phyloP scores from a whole-genome alignment of 2,888 invertebrate genomes.

The Gasteruption jaculator region DNA sequence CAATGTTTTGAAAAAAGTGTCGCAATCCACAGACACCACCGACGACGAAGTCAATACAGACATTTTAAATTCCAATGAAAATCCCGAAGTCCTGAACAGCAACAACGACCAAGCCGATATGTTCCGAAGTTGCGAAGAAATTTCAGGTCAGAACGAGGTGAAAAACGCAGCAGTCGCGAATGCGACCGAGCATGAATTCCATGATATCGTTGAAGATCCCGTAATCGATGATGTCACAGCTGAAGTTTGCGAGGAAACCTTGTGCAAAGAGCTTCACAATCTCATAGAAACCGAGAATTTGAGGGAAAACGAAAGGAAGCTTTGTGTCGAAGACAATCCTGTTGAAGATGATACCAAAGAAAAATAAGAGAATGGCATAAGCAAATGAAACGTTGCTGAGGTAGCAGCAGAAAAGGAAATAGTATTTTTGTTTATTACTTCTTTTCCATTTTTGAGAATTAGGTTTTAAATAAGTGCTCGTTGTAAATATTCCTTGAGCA shows the following conservation, averaged over 20 bases:
- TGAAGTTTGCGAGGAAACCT: slow-evolving; percentile 40
- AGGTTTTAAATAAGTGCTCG: too few species aligned
- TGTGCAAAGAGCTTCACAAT: slow-evolving; percentile 44
- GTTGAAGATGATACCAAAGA: too few species aligned
- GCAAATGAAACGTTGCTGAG: too few species aligned
- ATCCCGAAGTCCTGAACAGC: slow-evolving; percentile 35
- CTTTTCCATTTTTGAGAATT: too few species aligned
- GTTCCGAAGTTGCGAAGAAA: slow-evolving; percentile 45
- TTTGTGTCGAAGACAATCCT: slow-evolving; percentile 14
- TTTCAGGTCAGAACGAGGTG: slow-evolving; percentile 27
- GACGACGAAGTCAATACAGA: slow-evolving; percentile 46
- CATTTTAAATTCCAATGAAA: slow-evolving; percentile 44
- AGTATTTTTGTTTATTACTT: too few species aligned
- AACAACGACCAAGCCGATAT: slow-evolving; percentile 39
- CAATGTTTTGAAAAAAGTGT: slow-evolving; percentile 40
- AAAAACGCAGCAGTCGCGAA: slow-evolving; percentile 18
- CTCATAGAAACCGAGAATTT: slow-evolving; percentile 41
- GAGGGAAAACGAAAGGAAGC: slow-evolving; percentile 20
- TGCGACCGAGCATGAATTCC: slow-evolving; percentile 26
- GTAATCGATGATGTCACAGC: slow-evolving; percentile 28
- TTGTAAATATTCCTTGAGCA: too few species aligned
- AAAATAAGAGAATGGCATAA: too few species aligned
- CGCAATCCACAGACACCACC: slow-evolving; percentile 45
- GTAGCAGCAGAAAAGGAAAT: too few species aligned
- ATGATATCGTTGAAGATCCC: slow-evolving; percentile 33